Conservation (phyloP, 2,888 invertebrate genomes). For the Polyommatus icarus region DNA sequence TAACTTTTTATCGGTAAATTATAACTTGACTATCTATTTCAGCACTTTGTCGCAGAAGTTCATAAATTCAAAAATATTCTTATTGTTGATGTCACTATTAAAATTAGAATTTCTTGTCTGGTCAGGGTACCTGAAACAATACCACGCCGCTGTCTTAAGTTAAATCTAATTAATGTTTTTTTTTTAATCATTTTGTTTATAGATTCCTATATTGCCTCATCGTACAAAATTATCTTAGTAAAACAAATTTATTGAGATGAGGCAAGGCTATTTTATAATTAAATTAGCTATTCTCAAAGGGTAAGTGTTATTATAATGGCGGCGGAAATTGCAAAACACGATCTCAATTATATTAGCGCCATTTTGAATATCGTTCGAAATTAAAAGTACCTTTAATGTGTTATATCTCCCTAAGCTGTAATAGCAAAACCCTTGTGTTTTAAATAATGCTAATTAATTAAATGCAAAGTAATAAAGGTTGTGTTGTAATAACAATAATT, state of each 20-base stretch:
- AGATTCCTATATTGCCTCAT: not conserved
- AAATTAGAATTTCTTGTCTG: not conserved
- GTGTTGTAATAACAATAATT: not conserved
- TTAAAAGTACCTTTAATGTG: constrained; percentile 12
- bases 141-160: not conserved
- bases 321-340: constrained; percentile 27
- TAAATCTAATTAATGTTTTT: not conserved
- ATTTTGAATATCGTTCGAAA: constrained; percentile 28
- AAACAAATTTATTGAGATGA: constrained; percentile 6
- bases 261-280: constrained; percentile 22
- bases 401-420: constrained; percentile 14
- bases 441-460: not conserved
- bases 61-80: constrained; percentile 3
- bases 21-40: not conserved
- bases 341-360: constrained; percentile 27
- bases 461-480: not conserved
- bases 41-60: not conserved
- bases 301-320: constrained; percentile 26
- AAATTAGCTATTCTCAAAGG: constrained; percentile 30
- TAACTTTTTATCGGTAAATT: not conserved
- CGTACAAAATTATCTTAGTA: constrained; percentile 2
- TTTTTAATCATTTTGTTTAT: not conserved
- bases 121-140: not conserved
- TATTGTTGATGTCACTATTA: not conserved
- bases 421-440: not conserved